Conservation (phyloP, 2,113 vertebrate genomes). For the Chamaea fasciata region DNA sequence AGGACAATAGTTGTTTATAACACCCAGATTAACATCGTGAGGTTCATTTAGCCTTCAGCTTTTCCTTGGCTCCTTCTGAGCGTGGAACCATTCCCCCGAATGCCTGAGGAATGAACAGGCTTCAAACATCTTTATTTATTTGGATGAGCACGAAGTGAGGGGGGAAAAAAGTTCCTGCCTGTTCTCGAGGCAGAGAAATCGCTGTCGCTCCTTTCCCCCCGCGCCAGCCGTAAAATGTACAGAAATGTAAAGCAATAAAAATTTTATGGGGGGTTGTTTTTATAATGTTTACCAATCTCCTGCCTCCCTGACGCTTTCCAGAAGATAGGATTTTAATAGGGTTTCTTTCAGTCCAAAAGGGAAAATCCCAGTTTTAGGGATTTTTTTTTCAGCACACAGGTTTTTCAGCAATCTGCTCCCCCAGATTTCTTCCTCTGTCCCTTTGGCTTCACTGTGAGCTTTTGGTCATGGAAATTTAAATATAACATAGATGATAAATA, state of each 20-base stretch:
- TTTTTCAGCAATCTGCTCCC: not conserved
- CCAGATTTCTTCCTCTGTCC: not conserved
- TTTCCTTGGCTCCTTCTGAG: not conserved
- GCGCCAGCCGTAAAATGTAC: conserved; percentile 1
- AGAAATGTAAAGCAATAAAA: conserved; percentile 58
- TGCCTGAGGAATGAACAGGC: not conserved
- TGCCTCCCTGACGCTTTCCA: conserved; percentile 47
- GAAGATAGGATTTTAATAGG: conserved; percentile 46
- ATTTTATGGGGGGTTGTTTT: conserved; percentile 6
- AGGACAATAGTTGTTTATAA: not conserved
- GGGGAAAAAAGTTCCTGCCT: not conserved
- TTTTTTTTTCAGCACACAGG: not conserved
- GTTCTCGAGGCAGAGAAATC: not conserved
- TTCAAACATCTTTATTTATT: conserved; percentile 32
- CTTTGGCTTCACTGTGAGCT: not conserved
- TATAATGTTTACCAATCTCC: conserved; percentile 46
- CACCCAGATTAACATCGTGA: not conserved
- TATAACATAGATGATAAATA: not conserved
- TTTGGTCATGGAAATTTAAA: not conserved
- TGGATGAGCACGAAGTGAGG: conserved; percentile 4
- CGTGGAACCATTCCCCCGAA: not conserved
- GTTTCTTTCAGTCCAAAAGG: not conserved
- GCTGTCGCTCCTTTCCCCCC: not conserved
- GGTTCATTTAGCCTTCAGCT: not conserved
- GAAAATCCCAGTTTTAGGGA: not conserved